phyloP scores from a whole-genome alignment of 2,888 invertebrate species.

The Drosophila picticornis region DNA sequence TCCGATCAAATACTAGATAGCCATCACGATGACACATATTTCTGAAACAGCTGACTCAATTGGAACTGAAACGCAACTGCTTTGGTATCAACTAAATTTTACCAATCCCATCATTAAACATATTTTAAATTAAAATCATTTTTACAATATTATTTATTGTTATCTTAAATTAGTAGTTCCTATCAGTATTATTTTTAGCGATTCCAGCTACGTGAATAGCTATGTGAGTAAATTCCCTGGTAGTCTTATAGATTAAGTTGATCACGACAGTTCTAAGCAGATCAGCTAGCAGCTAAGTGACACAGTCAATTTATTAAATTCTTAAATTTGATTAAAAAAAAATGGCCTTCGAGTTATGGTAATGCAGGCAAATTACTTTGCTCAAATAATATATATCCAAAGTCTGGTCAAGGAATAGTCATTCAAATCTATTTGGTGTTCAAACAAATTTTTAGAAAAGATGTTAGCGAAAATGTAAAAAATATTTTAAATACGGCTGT shows the following conservation, averaged over 20 bases:
- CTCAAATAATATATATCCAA: neutral
- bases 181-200: neutral
- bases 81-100: neutral
- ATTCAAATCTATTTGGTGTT: neutral
- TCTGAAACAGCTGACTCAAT: conserved; percentile 47
- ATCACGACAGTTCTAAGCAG: neutral
- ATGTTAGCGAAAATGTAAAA: accelerated
- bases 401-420: neutral
- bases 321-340: neutral
- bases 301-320: neutral
- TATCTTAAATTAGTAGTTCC: neutral
- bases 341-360: neutral
- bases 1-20: neutral
- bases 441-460: neutral
- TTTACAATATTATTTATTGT: neutral
- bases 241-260: neutral
- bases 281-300: neutral
- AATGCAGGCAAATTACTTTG: neutral
- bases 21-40: conserved; percentile 19
- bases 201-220: neutral
- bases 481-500: neutral
- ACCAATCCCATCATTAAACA: neutral
- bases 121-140: neutral
- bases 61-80: conserved; percentile 15
- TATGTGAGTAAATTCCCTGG: neutral